Percentiles rank a stretch among this genome's conserved stretches.
phyloP scores from a whole-genome alignment of 2,888 invertebrate species.

The Limenitis camilla region DNA sequence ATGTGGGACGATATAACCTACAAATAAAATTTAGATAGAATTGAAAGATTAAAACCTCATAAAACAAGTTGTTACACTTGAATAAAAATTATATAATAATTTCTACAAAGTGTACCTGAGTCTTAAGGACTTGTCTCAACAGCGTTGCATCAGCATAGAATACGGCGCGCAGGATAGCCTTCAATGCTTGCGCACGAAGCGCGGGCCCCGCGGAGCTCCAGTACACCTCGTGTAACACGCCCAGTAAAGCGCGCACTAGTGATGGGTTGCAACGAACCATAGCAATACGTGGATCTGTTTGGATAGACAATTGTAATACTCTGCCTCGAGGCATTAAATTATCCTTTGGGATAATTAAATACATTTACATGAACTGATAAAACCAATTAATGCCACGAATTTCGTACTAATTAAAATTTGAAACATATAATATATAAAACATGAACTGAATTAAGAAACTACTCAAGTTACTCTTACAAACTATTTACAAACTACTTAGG shows the following conservation, averaged over 20 bases:
- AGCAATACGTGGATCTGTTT: conserved; percentile 58
- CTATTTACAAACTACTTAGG: no score
- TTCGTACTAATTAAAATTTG: no score
- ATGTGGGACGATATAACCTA: conserved; percentile 94
- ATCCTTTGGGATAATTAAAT: no score
- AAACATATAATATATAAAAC: no score
- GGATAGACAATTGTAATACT: not conserved
- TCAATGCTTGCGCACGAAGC: conserved; percentile 96
- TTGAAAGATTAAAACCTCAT: not conserved
- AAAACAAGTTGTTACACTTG: not conserved
- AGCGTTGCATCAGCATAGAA: conserved; percentile 93
- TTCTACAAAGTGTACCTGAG: conserved; percentile 52
- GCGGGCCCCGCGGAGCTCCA: conserved; percentile 98
- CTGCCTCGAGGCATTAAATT: not conserved
- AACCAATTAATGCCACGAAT: no score
- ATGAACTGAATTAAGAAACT: no score
- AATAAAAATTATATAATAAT: not conserved
- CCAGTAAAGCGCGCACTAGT: conserved; percentile 87
- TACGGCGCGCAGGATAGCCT: conserved; percentile 96
- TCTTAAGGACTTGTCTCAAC: conserved; percentile 81
- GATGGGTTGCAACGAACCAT: conserved; percentile 62
- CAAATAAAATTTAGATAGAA: not conserved
- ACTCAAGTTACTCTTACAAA: no score
- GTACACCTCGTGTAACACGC: conserved; percentile 97
- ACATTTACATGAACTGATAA: no score